Percentiles rank a stretch among this genome's conserved stretches.
Conservation (phyloP, 2,113 vertebrate genomes). For the rat (Rattus norvegicus) region DNA sequence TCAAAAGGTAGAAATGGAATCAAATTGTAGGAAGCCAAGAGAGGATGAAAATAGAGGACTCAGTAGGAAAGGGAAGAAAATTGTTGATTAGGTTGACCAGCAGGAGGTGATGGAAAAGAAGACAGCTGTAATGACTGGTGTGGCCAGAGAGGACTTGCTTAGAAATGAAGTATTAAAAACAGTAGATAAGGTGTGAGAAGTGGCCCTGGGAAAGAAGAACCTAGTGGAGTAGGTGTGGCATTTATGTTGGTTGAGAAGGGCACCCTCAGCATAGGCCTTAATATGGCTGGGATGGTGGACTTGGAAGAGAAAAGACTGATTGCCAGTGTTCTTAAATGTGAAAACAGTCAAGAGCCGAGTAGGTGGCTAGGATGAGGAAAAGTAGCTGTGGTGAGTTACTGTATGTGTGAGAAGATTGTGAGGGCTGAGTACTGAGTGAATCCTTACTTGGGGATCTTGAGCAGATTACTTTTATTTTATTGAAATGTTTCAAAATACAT, state of each 20-base stretch:
- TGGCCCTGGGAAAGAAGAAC: background rate
- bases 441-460: conserved; percentile 15
- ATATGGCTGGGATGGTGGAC: background rate
- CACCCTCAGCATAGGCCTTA: background rate
- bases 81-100: background rate
- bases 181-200: background rate
- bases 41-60: background rate
- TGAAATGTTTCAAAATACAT: background rate
- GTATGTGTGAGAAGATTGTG: background rate
- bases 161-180: background rate
- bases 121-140: background rate
- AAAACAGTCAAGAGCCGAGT: background rate
- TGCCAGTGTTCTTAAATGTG: background rate
- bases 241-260: background rate
- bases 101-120: background rate
- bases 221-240: background rate
- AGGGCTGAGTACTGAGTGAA: background rate
- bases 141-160: background rate
- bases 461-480: background rate
- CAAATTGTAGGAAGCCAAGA: background rate
- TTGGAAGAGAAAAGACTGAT: background rate
- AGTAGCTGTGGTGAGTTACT: background rate
- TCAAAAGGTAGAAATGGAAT: conserved; percentile 38
- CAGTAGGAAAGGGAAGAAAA: background rate
- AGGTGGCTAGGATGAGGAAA: background rate